Evolutionary conservation across 2,888 invertebrate genomes (phyloP), one percentile per base, ranked within the genome.

Genomic region (Lepas anatifera): DNA sequence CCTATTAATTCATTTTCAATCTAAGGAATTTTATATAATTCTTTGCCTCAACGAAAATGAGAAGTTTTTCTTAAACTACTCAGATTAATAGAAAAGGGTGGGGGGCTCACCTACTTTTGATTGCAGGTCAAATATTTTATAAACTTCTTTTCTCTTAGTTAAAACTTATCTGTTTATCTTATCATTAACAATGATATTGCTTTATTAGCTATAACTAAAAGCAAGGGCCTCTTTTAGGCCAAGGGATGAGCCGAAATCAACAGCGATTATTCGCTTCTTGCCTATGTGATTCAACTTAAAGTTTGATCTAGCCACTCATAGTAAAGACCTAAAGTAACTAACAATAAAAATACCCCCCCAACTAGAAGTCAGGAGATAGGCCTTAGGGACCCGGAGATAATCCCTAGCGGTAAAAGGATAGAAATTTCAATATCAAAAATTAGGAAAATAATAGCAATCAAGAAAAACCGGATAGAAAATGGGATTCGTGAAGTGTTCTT

Each of bases 391-490:
- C 80, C 77, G 74, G 81, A 73, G 70, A 77, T 78, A 73, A 81
- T 77, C 75, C 85, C 84, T 78, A 86, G 80, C 0, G 86, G 86
- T 0, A 87, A 77, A 77, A 87, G 80, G 78, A 87, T 75, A 0
- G 85, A 83, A 81, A 88, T 86, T 85, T 87, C 87, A 72, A 87
- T 83, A 82, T 88, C 87, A 83, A 88, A 88, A 81, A 88, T 86
- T 83, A 87, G 80, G 78, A 88, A 88, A 81, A 88, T 85, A 78
- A 87, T 80, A 48, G 86, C 84, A 79, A 87, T 85, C 82, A 85
- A 77, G 82, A 86, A 85, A 82, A 88, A 85, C 79, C 85, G 86
- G 77, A 85, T 73, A 22, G 84, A 85, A 76, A 85, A 85, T 0
- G 84, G 84, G n/a, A 84, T 46, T 2, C 84, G 84, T 0, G 82